Conservation (phyloP, 64 coral and sea anemone species). For the Catalaphyllia jardinei region DNA sequence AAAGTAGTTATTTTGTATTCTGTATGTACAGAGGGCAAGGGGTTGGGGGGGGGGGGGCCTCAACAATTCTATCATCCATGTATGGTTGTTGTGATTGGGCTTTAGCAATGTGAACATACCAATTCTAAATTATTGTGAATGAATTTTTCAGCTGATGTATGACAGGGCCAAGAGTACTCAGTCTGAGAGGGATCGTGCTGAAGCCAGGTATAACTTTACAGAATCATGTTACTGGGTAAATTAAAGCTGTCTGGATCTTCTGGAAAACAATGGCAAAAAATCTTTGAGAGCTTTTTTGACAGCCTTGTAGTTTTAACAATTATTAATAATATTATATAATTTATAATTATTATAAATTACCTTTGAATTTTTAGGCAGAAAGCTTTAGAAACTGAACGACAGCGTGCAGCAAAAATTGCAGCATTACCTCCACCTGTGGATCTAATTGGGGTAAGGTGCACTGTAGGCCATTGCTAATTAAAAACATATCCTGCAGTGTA, state of each 20-base stretch:
- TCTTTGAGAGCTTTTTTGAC: not conserved
- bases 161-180: constrained; percentile 15
- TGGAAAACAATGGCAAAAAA: not conserved
- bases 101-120: too few relatives aligned
- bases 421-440: constrained; percentile 36
- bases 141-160: constrained; percentile 30
- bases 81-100: too few relatives aligned
- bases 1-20: too few relatives aligned
- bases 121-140: not conserved
- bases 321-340: not conserved
- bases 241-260: too few relatives aligned
- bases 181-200: constrained; percentile 19
- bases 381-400: constrained; percentile 52
- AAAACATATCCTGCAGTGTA: not conserved
- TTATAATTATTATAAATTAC: not conserved
- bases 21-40: too few relatives aligned
- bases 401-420: constrained; percentile 43
- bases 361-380: not conserved
- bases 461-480: not conserved
- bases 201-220: constrained; percentile 55
- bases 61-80: too few relatives aligned
- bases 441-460: constrained; percentile 19
- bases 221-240: too few relatives aligned
- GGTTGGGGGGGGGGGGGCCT: too few relatives aligned
- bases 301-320: not conserved